Evolutionary conservation across 2,888 invertebrate genomes (phyloP).

Genomic region (Lagria hirta): DNA sequence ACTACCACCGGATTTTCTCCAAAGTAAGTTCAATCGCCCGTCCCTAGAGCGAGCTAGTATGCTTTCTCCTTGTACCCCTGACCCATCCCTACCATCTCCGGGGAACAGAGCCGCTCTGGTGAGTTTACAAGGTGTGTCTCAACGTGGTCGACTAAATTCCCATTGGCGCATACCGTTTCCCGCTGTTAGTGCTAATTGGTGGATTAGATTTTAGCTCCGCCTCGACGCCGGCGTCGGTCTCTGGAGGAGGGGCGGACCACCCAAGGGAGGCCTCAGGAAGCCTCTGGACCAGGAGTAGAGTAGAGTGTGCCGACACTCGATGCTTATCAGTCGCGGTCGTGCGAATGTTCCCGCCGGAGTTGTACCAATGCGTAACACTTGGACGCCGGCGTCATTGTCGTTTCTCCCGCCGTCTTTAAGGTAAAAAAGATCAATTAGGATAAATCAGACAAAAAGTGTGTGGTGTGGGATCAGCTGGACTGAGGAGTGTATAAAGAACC

Average conservation of each 20-base stretch:
- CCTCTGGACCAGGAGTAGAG: conserved; percentile 33
- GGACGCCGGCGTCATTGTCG: conserved; percentile 19
- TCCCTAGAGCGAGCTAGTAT: conserved; percentile 51
- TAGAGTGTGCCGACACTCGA: conserved; percentile 50
- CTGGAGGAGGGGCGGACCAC: conserved; percentile 58
- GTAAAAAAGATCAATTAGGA: conserved; percentile 4
- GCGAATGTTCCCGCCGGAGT: conserved; percentile 51
- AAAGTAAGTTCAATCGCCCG: conserved; percentile 34
- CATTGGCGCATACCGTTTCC: conserved; percentile 39
- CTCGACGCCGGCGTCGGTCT: conserved; percentile 54
- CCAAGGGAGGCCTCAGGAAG: conserved; percentile 55
- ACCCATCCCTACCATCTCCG: conserved; percentile 37
- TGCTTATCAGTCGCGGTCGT: conserved; percentile 54
- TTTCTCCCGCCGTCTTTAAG: conserved; percentile 47
- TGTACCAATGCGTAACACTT: conserved; percentile 37
- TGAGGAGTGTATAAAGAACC: conserved; percentile 32
- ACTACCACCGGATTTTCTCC: conserved; percentile 32
- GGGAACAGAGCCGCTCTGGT: too few species aligned
- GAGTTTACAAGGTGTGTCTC: conserved; percentile 42
- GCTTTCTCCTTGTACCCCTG: conserved; percentile 29
- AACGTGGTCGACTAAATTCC: conserved; percentile 27
- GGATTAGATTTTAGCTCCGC: conserved; percentile 36
- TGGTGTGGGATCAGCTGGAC: conserved; percentile 12
- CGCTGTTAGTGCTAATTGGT: conserved; percentile 47
- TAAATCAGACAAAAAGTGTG: conserved; percentile 32